Base-by-base conservation (phyloP, 2,113 vertebrate species). In the Pyrgilauda ruficollis region DNA sequence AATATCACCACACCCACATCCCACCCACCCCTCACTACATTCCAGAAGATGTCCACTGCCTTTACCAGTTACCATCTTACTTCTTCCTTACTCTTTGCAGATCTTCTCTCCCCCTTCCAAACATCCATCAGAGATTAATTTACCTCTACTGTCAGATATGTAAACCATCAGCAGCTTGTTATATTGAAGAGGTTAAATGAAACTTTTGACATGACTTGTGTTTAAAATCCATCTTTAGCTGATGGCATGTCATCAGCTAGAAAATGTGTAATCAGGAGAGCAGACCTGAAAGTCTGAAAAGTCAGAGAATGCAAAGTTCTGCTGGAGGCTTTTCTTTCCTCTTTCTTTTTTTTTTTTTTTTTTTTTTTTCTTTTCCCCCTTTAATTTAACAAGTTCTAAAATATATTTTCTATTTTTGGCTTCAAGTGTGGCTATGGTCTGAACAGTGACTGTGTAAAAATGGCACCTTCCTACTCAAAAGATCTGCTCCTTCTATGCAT, bases 211-310 rank as follows among this genome's bases (percentile, higher is more conserved):
- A 96, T 96, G 94, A 97, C 93, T 97, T 94, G 96, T 96, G 94
- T 94, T 97, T 97, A 91, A 97, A 96, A 97, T 96, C 95, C 96
- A 96, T 97, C 94, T 97, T 97, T 96, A 97, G 96, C 90, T 97
- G 95, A 96, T 95, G 96, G 94, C 94, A 95, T 96, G 95, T 97
- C 97, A 97, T 97, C 96, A 96, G 90, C 92, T 97, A 96, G 90
- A 94, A 97, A 96, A 96, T 96, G 95, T 97, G 95, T 94, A 97
- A 97, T 97, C 95, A 97, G 90, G 77, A 97, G 85, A 97, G 96
- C 94, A 97, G 93, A 96, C 96, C 97, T 97, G 90, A 93, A 94
- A 96, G 87, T 89, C 87, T 97, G 89, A 94, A 89, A 96, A 97
- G 96, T 92, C 93, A 96, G 95, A 96, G 94, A 89, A 95, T 95